Evolutionary conservation across 2,113 vertebrate species (phyloP).

Genomic region (Craseonycteris thonglongyai): DNA sequence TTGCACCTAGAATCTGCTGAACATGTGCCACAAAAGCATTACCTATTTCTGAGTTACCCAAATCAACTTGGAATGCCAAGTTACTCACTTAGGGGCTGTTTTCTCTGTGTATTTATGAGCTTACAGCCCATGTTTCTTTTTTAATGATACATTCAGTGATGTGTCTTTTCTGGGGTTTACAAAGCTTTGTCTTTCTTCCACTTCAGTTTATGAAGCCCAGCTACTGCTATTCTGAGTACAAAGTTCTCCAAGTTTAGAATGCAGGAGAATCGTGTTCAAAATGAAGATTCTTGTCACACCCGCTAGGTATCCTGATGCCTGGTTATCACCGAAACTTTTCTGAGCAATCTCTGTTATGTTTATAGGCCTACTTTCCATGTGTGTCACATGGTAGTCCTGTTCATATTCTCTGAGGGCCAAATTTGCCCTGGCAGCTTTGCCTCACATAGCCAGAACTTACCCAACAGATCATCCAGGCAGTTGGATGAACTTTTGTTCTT

Average conservation of each 20-base stretch:
- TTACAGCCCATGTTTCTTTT: constrained; percentile 13
- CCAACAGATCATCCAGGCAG: background rate
- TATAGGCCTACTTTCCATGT: background rate
- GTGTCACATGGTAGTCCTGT: background rate
- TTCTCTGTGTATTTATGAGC: constrained; percentile 32
- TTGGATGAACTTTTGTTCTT: background rate
- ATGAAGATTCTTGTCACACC: background rate
- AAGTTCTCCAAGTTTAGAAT: background rate
- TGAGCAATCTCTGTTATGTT: constrained; percentile 7
- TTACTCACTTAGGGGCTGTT: constrained; percentile 36
- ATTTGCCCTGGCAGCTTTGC: background rate
- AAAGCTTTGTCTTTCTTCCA: constrained; percentile 18
- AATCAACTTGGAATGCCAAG: constrained; percentile 37
- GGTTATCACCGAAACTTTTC: background rate
- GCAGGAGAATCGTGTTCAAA: background rate
- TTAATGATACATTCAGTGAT: constrained; percentile 44
- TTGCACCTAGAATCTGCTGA: constrained; percentile 34
- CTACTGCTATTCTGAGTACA: background rate
- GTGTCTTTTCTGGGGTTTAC: constrained; percentile 12
- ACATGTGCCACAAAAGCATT: background rate
- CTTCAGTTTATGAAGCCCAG: constrained; percentile 15
- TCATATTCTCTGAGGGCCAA: background rate
- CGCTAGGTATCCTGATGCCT: background rate
- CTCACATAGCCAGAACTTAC: background rate
- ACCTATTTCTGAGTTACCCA: constrained; percentile 27